These are phyloP conservation scores for Bilobella aurantiaca DNA, from an alignment of 1,140 invertebrate genomes.

Conservation along the genomic window DNA sequence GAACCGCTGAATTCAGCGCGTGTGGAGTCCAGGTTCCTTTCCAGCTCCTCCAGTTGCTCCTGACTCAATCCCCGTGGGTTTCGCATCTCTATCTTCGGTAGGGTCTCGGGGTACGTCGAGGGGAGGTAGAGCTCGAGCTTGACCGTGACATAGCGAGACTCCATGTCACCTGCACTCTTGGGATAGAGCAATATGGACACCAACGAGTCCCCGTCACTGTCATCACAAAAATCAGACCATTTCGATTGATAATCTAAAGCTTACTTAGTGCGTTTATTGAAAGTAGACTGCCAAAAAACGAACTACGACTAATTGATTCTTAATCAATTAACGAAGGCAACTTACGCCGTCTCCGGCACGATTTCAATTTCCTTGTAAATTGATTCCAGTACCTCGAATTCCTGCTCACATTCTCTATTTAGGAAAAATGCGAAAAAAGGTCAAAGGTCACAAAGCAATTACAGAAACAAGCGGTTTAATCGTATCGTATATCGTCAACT, in stretches of 20 bases:
- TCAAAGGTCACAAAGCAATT: background rate
- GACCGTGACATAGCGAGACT: slow-evolving; percentile 44
- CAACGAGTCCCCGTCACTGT: slow-evolving; percentile 33
- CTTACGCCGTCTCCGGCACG: background rate
- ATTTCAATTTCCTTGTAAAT: slow-evolving; percentile 37
- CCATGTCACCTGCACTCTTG: slow-evolving; percentile 42
- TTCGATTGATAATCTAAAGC: too few species aligned
- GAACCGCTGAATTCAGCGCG: slow-evolving; percentile 21
- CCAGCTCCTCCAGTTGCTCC: slow-evolving; percentile 12
- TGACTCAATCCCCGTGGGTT: slow-evolving; percentile 32
- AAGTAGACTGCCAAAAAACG: too few species aligned
- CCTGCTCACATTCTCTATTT: slow-evolving; percentile 30
- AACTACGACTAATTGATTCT: too few species aligned
- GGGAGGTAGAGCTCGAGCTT: slow-evolving; percentile 39
- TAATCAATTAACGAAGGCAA: too few species aligned
- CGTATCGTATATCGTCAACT: too few species aligned
- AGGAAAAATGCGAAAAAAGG: slow-evolving; percentile 10
- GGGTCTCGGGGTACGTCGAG: slow-evolving; percentile 31
- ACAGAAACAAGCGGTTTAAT: background rate
- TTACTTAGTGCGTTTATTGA: too few species aligned
- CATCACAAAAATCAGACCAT: slow-evolving; percentile 11
- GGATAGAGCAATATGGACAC: slow-evolving; percentile 42
- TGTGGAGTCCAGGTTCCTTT: slow-evolving; percentile 10
- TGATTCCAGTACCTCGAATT: slow-evolving; percentile 37
- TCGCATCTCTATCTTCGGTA: slow-evolving; percentile 19